These are phyloP conservation scores for Mallotus villosus DNA, from an alignment of 2,797 vertebrate genomes.

Conservation along the genomic window DNA sequence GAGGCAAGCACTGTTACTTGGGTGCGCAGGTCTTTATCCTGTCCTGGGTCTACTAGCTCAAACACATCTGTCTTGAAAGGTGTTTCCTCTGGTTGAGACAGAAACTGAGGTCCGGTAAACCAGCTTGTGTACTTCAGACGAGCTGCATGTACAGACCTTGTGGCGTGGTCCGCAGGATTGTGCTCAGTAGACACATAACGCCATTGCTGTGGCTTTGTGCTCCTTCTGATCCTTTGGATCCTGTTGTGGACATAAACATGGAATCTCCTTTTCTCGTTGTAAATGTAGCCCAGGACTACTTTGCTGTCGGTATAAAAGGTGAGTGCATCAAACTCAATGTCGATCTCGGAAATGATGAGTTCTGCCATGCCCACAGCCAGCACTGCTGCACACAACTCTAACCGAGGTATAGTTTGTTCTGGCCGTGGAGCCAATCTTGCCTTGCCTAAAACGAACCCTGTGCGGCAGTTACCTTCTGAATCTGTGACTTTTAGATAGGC, in stretches of 20 bases:
- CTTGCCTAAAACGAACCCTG: conserved; percentile 21
- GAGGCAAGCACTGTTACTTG: too few relatives aligned
- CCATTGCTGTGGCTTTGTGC: conserved; percentile 13
- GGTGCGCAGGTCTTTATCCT: too few relatives aligned
- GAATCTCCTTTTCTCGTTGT: conserved; percentile 17
- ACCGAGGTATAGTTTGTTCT: conserved; percentile 1
- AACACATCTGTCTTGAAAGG: too few relatives aligned
- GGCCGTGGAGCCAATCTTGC: conserved; percentile 14
- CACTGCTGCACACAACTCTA: conserved; percentile 24
- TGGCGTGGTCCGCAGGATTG: not conserved
- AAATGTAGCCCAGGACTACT: conserved; percentile 21
- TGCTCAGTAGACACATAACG: not conserved
- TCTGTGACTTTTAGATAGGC: conserved; percentile 7
- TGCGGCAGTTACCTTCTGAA: not conserved
- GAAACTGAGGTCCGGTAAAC: too few relatives aligned
- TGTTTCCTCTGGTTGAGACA: too few relatives aligned
- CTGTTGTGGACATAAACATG: conserved; percentile 22
- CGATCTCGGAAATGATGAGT: conserved; percentile 3
- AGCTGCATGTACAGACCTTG: too few relatives aligned
- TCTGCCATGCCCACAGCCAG: conserved; percentile 15
- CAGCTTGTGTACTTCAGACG: too few relatives aligned
- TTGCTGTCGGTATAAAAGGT: conserved; percentile 25
- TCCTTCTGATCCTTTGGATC: conserved; percentile 12
- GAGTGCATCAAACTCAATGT: not conserved
- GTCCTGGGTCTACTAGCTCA: too few relatives aligned